These are phyloP conservation scores for Mus spretus DNA, from an alignment of 2,797 vertebrate genomes.

Conservation along the genomic window DNA sequence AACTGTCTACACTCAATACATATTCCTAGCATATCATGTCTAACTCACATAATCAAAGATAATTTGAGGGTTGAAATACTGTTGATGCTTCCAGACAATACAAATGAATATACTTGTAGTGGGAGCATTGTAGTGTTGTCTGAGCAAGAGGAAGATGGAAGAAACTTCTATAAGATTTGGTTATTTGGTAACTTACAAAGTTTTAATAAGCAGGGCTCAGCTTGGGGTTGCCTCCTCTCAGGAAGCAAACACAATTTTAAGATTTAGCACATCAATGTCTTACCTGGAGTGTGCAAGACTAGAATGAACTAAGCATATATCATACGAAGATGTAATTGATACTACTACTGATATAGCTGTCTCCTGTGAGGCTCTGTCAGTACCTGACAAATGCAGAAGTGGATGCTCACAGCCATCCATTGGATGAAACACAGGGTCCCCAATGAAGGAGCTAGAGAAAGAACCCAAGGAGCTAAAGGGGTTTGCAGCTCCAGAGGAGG, in stretches of 20 bases:
- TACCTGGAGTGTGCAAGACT: no score
- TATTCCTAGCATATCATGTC: no score
- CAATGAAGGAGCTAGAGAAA: no score
- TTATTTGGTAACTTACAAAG: not conserved
- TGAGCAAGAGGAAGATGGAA: not conserved
- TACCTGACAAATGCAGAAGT: no score
- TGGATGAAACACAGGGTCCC: no score
- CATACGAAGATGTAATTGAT: not conserved
- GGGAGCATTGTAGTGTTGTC: not conserved
- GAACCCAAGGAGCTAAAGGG: no score
- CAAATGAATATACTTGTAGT: no score
- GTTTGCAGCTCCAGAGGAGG: no score
- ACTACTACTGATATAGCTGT: not conserved
- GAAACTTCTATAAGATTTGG: not conserved
- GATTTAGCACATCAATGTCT: not conserved
- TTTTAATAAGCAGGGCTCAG: not conserved
- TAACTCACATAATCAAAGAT: no score
- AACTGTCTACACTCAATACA: rapidly evolving
- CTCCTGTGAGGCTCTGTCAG: no score
- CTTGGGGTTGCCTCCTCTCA: no score
- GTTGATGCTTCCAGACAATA: not conserved
- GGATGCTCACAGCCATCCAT: no score
- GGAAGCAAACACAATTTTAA: not conserved
- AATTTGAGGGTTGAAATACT: rapidly evolving
- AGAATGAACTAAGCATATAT: not conserved